Base-by-base conservation (phyloP, 2,797 vertebrate species). In the Merluccius polli region DNA sequence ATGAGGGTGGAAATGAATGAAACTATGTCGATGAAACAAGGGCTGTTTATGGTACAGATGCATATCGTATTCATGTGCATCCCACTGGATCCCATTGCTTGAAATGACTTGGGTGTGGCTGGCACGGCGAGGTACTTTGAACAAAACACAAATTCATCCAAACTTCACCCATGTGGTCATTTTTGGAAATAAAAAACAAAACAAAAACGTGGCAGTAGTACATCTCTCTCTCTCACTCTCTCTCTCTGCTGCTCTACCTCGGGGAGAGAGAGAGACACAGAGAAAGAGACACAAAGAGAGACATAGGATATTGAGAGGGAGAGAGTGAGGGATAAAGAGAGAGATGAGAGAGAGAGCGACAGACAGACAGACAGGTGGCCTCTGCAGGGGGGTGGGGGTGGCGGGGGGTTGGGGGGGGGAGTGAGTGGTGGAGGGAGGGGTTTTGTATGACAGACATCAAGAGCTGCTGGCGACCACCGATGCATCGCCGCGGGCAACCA, bases 381-480 rank as follows among this genome's bases (percentile, higher is more conserved):
- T 75, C 71, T 38, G n/a, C 18, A 15, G 29, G 68, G 33, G 41
- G 7, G 48, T 21, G 48, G 48, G 48, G 16, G 16, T 38, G 36
- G 18, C 21, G 2, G 48, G 48, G 48, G 16, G 16, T 38, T 9
- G 18, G 52, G 2, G 21, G 52, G 24, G 52, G 52, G 52, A 10
- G 52, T 21, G 21, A 13, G 41, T 12, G 1, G 41, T 15, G 41
- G 4, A 38, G 36, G 36, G 9, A 10, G 36, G 36, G 13, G 12
- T 44, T 63, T 24, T 63, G 1, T 24, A 12, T 4, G 77, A 71
- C 41, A 86, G 83, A 78, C 70, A 77, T 83, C 21, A 86, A 18
- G 74, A 87, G 78, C 81, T 73, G 77, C 82, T 75, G 82, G 79
- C 82, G 79, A n/a, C 79, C 77, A 13, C 77, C 81, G 24, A 71